Evolutionary conservation across 2,113 vertebrate genomes (phyloP).

Genomic region (Terrapene triunguis): DNA sequence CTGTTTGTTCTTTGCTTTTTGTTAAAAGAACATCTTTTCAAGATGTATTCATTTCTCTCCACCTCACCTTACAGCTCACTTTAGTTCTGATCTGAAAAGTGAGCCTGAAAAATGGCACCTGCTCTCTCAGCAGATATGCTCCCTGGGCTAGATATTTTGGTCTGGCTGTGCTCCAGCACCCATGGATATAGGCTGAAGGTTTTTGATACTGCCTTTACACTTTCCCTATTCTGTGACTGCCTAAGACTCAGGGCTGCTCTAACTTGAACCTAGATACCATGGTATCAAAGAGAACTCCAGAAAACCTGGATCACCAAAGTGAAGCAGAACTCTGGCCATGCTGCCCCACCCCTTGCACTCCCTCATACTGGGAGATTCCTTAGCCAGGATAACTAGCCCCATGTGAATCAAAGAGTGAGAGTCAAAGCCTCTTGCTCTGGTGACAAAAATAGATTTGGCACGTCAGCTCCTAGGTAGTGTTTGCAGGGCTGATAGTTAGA

Average conservation of each 20-base stretch:
- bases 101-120: background rate
- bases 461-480: background rate
- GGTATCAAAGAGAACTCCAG: background rate
- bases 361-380: background rate
- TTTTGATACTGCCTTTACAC: background rate
- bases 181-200: background rate
- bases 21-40: background rate
- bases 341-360: accelerated
- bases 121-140: background rate
- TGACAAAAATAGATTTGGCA: accelerated
- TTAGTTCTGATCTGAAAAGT: background rate
- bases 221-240: background rate
- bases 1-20: background rate
- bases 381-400: background rate
- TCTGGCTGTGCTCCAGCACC: background rate
- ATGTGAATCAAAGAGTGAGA: background rate
- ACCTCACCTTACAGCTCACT: background rate
- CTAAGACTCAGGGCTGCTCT: background rate
- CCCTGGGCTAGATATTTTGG: background rate
- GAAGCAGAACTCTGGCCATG: background rate
- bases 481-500: background rate
- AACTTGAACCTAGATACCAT: background rate
- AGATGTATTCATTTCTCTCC: background rate
- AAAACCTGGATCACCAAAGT: background rate
- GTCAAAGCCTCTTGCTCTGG: background rate